A percentile compares a stretch with the other conserved stretches of the same genome.
These are phyloP conservation scores for Hydrotaea cyrtoneurina DNA, from an alignment of 2,888 invertebrate species.

Conservation along the genomic window DNA sequence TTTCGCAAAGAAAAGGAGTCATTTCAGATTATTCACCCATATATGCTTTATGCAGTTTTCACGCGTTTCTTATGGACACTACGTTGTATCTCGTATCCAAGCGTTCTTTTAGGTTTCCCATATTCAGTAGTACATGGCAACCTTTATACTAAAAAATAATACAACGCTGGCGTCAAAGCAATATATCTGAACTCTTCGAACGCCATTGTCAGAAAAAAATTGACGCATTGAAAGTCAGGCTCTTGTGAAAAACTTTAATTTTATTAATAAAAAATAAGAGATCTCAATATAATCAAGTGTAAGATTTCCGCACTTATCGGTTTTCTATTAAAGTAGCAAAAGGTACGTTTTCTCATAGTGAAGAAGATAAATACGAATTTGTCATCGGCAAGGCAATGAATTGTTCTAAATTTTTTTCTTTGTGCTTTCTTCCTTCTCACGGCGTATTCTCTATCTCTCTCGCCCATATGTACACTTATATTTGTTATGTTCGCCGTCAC, in stretches of 20 bases:
- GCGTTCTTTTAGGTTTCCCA: too few species aligned
- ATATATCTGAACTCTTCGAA: too few species aligned
- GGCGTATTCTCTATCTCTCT: too few species aligned
- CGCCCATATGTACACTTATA: constrained; percentile 34
- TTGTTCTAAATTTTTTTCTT: constrained; percentile 55
- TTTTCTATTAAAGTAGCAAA: constrained; percentile 3
- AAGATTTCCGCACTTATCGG: background rate
- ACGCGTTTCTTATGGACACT: too few species aligned
- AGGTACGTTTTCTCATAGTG: constrained; percentile 52
- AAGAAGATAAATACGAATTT: background rate
- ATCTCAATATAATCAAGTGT: constrained; percentile 3
- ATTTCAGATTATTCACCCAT: too few species aligned
- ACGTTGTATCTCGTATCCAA: too few species aligned
- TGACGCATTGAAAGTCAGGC: constrained; percentile 19
- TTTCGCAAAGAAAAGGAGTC: too few species aligned
- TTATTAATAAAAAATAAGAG: background rate
- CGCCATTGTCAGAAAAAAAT: too few species aligned
- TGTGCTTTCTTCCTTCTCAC: constrained; percentile 51
- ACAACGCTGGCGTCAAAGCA: too few species aligned
- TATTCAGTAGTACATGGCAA: too few species aligned
- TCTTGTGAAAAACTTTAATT: constrained; percentile 39
- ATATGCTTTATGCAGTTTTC: too few species aligned
- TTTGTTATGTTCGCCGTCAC: constrained; percentile 25
- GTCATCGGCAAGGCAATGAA: constrained; percentile 47
- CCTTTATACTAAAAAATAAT: too few species aligned